These are phyloP conservation scores for Sminthopsis crassicaudata DNA, from an alignment of 2,113 vertebrate genomes.

Conservation along the genomic window DNA sequence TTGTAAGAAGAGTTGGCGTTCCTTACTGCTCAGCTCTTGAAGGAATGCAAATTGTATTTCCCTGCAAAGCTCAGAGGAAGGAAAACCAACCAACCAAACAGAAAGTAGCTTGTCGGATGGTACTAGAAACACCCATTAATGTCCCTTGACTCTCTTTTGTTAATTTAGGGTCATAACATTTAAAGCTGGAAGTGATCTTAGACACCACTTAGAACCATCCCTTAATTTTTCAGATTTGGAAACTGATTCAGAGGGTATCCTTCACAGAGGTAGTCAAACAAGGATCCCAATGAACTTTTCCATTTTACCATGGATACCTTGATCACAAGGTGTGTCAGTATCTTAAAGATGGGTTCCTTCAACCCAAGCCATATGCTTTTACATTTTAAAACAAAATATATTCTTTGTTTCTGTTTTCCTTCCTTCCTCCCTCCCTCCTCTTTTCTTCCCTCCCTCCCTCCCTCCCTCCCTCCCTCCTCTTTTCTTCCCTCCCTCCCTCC, in stretches of 20 bases:
- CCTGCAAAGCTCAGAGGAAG: constrained; percentile 29
- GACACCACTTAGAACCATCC: background rate
- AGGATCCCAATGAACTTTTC: background rate
- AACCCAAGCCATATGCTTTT: background rate
- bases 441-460: accelerated
- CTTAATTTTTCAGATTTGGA: background rate
- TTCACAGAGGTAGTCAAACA: background rate
- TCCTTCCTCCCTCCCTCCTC: no score
- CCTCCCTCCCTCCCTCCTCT: no score
- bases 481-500: no score
- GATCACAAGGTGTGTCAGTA: background rate
- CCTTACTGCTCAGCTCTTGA: constrained; percentile 49
- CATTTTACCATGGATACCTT: background rate
- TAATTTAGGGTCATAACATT: background rate
- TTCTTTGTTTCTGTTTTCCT: background rate
- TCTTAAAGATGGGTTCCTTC: background rate
- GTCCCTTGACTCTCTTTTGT: background rate
- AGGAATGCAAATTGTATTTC: constrained; percentile 39
- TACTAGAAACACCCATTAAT: constrained; percentile 5
- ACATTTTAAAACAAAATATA: background rate
- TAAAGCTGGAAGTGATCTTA: background rate
- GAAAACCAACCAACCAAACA: constrained; percentile 6
- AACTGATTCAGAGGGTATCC: background rate
- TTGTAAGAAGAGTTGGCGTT: constrained; percentile 25
- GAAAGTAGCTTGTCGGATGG: background rate